Evolutionary conservation across 2,113 vertebrate genomes (phyloP).

Genomic region (Propithecus coquereli): DNA sequence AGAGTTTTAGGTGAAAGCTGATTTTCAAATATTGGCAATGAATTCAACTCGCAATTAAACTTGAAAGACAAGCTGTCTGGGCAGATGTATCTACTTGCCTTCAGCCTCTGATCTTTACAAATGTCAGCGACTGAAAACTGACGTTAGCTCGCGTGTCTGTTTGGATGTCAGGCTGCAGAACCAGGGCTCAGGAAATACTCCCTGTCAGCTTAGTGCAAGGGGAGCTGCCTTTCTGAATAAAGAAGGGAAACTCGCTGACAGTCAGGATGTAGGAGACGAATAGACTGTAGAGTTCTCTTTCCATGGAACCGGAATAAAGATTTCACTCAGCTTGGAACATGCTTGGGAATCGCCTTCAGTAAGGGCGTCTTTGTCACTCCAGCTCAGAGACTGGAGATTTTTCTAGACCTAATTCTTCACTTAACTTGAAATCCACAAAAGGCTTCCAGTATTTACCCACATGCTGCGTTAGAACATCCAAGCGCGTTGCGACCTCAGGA

Average conservation of each 20-base stretch:
- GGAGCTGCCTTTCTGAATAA: not conserved
- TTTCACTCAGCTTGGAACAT: not conserved
- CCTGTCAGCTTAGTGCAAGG: not conserved
- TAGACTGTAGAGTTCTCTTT: not conserved
- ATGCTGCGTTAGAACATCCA: not conserved
- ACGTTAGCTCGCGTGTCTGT: not conserved
- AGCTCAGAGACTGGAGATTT: not conserved
- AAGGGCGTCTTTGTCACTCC: not conserved
- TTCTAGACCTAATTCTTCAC: not conserved
- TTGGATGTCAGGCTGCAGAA: not conserved
- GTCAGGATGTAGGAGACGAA: not conserved
- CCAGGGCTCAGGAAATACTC: not conserved
- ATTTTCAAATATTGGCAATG: not conserved
- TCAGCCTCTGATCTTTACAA: not conserved
- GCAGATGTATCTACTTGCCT: not conserved
- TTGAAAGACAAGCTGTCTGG: not conserved
- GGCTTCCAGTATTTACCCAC: not conserved
- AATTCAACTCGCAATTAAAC: not conserved
- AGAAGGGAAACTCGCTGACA: constrained; percentile 6
- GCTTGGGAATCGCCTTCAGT: not conserved
- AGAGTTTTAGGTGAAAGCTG: not conserved
- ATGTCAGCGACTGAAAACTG: not conserved
- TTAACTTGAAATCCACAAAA: not conserved
- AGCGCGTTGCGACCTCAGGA: not conserved
- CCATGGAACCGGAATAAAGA: not conserved